phyloP scores from a whole-genome alignment of 2,888 invertebrate genomes.

The Polyommatus icarus region DNA sequence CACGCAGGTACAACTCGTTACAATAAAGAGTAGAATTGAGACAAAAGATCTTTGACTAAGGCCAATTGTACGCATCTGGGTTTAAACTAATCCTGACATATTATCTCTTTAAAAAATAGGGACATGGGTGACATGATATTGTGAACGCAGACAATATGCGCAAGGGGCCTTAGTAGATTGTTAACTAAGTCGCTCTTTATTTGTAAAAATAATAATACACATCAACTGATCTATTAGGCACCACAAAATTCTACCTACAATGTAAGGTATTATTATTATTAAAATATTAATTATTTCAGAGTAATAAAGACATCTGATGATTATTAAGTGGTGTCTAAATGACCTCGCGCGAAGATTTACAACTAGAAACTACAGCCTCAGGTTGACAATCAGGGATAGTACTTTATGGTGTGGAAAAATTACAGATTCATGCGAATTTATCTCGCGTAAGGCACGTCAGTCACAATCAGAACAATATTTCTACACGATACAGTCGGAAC shows the following conservation, averaged over 20 bases:
- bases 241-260: not conserved
- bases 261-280: not conserved
- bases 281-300: not conserved
- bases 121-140: too few species aligned
- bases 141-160: not conserved
- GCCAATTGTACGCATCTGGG: not conserved
- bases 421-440: not conserved
- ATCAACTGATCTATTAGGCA: not conserved
- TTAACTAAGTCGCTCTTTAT: not conserved
- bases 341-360: not conserved
- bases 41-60: not conserved
- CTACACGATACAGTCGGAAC: not conserved
- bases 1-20: conserved; percentile 6
- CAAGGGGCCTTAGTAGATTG: not conserved
- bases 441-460: not conserved
- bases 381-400: not conserved
- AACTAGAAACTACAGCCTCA: not conserved
- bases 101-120: not conserved
- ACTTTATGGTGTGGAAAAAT: not conserved
- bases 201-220: not conserved
- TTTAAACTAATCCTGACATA: not conserved
- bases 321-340: not conserved
- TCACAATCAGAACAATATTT: not conserved
- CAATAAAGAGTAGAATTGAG: not conserved
- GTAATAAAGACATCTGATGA: not conserved